A percentile compares a stretch with the other conserved stretches of the same genome.
Evolutionary conservation across 2,888 invertebrate genomes (phyloP).

Genomic region (Neoitamus cyanurus): DNA sequence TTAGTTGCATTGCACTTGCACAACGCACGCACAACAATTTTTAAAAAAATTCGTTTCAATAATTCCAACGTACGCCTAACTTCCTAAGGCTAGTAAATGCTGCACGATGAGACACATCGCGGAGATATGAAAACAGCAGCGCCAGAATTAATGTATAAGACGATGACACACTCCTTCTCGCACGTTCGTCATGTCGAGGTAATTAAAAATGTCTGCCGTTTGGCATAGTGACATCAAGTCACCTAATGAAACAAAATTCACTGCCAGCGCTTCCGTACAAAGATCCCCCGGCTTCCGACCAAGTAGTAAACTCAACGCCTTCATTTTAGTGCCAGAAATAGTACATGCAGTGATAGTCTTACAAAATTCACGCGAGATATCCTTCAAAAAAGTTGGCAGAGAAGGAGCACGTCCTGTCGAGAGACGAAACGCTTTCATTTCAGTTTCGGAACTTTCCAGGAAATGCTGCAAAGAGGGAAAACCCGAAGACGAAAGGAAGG

Average conservation of each 20-base stretch:
- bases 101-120: neutral
- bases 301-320: neutral
- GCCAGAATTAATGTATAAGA: neutral
- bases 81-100: neutral
- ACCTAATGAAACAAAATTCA: neutral
- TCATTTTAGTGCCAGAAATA: neutral
- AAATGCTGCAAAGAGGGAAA: neutral
- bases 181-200: neutral
- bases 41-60: no score
- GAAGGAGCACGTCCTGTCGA: conserved; percentile 13
- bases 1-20: no score
- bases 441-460: conserved; percentile 3
- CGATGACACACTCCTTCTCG: neutral
- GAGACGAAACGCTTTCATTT: conserved; percentile 19
- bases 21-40: no score
- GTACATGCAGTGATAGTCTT: neutral
- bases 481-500: neutral
- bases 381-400: conserved; percentile 27
- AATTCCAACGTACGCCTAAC: neutral
- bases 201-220: neutral
- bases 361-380: conserved; percentile 28
- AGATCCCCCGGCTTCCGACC: neutral
- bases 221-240: neutral
- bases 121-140: neutral
- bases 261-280: neutral